Evolutionary conservation across 2,888 invertebrate genomes (phyloP), one percentile per base, ranked within the genome.

Genomic region (Timema podura): DNA sequence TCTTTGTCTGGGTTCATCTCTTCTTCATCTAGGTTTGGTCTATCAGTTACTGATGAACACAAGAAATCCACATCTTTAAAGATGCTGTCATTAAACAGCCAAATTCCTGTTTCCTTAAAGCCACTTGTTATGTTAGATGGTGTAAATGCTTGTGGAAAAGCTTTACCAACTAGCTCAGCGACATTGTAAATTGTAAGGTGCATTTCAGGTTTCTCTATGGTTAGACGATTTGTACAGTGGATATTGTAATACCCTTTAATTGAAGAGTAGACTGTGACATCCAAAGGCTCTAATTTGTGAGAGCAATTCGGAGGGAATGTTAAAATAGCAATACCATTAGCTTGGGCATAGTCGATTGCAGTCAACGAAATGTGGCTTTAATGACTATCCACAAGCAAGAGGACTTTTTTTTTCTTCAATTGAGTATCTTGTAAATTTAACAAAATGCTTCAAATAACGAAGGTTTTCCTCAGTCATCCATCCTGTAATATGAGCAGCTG

Each of bases 261-360:
- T 2, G 77, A 77, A n/a, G 75, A 76, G 70, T 74, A 79, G 16
- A 77, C 72, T 44, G 75, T 71, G 66, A 76, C 68, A 73, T 78
- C 77, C 67, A 79, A 75, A 9, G 80, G 81, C 71, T 82, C 81
- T 49, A 81, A 70, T 72, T 79, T 81, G 72, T 80, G 78, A 51
- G 77, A 78, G 69, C 78, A 79, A 74, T 82, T 80, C 44, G 80
- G 79, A 48, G 80, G 80, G 68, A 82, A 76, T n/a, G 80, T 80
- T 46, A 81, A 72, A 74, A 81, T 73, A 15, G 78, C 78, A 15
- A 82, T 77, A 13, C 81, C 80, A 75, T 79, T 78, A 65, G 77
- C 77, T 76, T 78, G 78, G 64, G 77, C 76, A 59, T 59, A 59
- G 16, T 59, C 15, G 45, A 66, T 66, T 47, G 66, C 66, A 30